A percentile compares a stretch with the other conserved stretches of the same genome.
These are phyloP conservation scores for Trogon surrucura DNA, from an alignment of 2,113 vertebrate genomes.

Conservation along the genomic window DNA sequence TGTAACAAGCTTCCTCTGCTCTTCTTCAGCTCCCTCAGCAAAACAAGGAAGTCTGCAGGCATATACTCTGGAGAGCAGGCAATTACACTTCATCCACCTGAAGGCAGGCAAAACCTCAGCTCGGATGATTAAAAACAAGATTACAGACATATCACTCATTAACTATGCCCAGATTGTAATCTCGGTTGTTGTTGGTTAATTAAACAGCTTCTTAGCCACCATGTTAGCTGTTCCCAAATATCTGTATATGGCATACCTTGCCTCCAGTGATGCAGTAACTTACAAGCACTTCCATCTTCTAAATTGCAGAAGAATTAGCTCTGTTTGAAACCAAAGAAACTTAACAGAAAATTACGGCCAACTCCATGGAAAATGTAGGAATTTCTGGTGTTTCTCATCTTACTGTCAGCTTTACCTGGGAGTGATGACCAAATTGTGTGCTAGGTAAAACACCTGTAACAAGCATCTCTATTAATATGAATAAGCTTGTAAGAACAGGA, in stretches of 20 bases:
- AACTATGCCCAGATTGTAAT: not conserved
- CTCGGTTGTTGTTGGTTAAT: not conserved
- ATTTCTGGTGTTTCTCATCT: not conserved
- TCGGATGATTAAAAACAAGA: not conserved
- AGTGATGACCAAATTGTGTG: not conserved
- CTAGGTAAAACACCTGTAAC: not conserved
- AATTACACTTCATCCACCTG: not conserved
- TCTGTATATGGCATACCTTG: not conserved
- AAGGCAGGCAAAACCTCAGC: not conserved
- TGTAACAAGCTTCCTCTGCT: not conserved
- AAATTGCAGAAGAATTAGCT: not conserved
- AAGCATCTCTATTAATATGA: not conserved
- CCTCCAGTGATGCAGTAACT: not conserved
- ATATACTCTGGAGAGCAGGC: not conserved
- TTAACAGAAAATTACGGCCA: not conserved
- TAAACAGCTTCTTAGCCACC: not conserved
- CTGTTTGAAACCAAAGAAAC: not conserved
- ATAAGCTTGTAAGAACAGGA: not conserved
- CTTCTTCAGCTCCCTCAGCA: not conserved
- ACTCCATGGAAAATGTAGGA: not conserved
- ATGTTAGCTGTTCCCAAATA: not conserved
- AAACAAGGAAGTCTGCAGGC: not conserved
- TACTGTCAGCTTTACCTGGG: not conserved
- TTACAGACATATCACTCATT: not conserved
- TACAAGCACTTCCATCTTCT: not conserved